phyloP scores from a whole-genome alignment of 2,888 invertebrate species.

The Drymonia ruficornis region DNA sequence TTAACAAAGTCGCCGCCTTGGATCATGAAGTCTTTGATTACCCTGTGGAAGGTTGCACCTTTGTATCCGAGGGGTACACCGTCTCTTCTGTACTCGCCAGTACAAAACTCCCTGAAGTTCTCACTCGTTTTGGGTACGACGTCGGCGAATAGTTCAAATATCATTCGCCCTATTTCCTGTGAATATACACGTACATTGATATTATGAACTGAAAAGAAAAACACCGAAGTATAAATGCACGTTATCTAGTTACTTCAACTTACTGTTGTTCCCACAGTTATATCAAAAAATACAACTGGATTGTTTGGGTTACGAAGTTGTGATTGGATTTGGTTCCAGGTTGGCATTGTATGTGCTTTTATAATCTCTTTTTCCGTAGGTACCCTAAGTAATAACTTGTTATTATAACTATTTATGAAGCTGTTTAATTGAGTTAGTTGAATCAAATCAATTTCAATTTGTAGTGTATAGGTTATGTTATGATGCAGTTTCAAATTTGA shows the following conservation, averaged over 20 bases:
- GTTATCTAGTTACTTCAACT: conserved; percentile 20
- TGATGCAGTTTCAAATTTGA: too few relatives aligned
- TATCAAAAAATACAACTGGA: conserved; percentile 99
- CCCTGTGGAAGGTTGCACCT: conserved; percentile 97
- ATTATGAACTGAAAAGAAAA: background rate
- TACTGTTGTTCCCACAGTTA: conserved; percentile 97
- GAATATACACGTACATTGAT: conserved; percentile 21
- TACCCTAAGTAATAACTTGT: too few relatives aligned
- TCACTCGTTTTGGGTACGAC: conserved; percentile 98
- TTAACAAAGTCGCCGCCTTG: conserved; percentile 99
- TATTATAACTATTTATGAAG: too few relatives aligned
- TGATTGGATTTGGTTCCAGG: conserved; percentile 97
- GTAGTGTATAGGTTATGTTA: too few relatives aligned
- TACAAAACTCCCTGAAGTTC: conserved; percentile 99
- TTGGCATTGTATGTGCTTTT: conserved; percentile 88
- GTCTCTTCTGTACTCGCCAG: conserved; percentile 98
- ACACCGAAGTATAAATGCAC: background rate
- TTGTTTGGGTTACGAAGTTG: conserved; percentile 96
- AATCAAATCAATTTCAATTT: too few relatives aligned
- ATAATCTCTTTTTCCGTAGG: background rate
- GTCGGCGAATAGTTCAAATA: conserved; percentile 98
- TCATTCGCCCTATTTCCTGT: conserved; percentile 98
- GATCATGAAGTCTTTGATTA: conserved; percentile 99
- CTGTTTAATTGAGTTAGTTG: too few relatives aligned
- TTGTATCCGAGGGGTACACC: conserved; percentile 98